Evolutionary conservation across 2,113 vertebrate genomes (phyloP).

Genomic region (Daboia siamensis): DNA sequence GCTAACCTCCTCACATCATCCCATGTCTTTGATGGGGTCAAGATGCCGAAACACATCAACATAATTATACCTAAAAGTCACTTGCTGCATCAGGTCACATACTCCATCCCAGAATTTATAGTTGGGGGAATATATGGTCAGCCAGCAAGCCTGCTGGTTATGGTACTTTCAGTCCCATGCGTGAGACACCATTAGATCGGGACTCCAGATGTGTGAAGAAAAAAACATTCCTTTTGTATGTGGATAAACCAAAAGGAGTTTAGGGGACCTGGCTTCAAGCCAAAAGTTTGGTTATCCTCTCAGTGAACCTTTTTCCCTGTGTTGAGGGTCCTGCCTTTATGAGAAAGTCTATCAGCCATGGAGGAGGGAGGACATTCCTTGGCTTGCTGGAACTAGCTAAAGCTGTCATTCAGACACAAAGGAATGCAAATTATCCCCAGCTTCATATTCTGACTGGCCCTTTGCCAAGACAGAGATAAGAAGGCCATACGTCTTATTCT

Average conservation of each 20-base stretch:
- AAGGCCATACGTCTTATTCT: background rate
- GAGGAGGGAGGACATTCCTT: background rate
- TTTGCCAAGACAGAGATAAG: constrained; percentile 2
- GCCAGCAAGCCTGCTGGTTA: background rate
- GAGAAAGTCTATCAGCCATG: background rate
- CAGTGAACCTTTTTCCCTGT: background rate
- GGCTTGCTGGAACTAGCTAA: background rate
- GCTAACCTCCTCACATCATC: background rate
- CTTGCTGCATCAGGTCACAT: background rate
- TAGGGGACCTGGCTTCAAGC: background rate
- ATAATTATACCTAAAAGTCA: background rate
- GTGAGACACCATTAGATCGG: background rate
- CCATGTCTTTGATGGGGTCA: background rate
- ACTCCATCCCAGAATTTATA: background rate
- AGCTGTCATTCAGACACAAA: background rate
- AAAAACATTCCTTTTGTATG: background rate
- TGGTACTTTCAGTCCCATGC: background rate
- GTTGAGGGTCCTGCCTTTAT: background rate
- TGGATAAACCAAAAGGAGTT: background rate
- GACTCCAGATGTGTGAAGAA: background rate
- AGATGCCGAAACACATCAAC: background rate
- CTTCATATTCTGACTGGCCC: background rate
- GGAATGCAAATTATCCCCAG: background rate
- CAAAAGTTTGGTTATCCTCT: background rate
- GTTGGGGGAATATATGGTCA: background rate